Conservation (phyloP, 1,140 invertebrate genomes). For the Drosophila parvula region DNA sequence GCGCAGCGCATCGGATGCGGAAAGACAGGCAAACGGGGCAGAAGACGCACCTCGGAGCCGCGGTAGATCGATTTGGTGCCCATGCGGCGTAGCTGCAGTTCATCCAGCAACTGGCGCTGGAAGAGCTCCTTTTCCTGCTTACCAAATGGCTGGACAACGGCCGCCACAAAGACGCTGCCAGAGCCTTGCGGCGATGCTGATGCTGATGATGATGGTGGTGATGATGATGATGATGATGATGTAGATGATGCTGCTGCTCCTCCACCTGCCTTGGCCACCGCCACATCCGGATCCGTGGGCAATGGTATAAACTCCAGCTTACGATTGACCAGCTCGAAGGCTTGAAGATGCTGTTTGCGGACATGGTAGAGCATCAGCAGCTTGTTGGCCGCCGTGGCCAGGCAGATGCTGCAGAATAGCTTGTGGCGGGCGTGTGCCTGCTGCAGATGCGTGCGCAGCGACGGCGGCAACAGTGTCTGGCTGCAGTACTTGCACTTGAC, state of each 20-base stretch:
- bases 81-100: constrained; percentile 15
- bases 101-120: constrained; percentile 9
- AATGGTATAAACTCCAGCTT: constrained; percentile 34
- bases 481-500: constrained; percentile 50
- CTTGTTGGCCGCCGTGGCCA: constrained; percentile 49
- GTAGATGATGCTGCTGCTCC: neutral
- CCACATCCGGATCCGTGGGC: neutral
- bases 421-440: constrained; percentile 41
- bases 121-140: constrained; percentile 41
- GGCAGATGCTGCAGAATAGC: constrained; percentile 54
- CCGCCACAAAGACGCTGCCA: constrained; percentile 3
- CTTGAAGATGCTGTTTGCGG: neutral
- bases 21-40: neutral
- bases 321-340: constrained; percentile 20
- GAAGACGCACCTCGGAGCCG: constrained; percentile 32
- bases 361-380: constrained; percentile 53
- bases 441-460: constrained; percentile 41
- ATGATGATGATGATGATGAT: too few species aligned
- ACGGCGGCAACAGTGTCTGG: neutral
- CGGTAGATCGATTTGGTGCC: constrained; percentile 30
- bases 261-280: neutral
- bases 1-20: constrained; percentile 2
- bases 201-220: too few species aligned
- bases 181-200: neutral
- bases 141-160: constrained; percentile 38